Evolutionary conservation across 2,797 vertebrate species (phyloP).

Genomic region (Petrocephalus sullivani): DNA sequence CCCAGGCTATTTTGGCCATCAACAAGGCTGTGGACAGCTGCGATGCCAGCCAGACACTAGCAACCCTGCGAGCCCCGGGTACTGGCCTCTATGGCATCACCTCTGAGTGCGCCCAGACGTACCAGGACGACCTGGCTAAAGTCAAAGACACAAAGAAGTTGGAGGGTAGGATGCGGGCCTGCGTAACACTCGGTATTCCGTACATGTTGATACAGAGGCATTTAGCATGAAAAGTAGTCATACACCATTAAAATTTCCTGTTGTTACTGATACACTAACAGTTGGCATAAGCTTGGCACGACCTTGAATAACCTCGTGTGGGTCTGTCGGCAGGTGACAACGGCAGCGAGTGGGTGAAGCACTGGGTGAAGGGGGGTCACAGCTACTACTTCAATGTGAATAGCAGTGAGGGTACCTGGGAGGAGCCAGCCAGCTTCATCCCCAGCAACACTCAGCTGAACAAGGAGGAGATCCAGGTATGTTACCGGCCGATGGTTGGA

Average conservation of each 20-base stretch:
- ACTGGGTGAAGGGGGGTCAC: slow-evolving; percentile 97
- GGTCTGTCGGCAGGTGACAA: slow-evolving; percentile 66
- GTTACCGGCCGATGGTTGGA: neutral
- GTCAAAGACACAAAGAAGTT: slow-evolving; percentile 66
- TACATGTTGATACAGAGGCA: neutral
- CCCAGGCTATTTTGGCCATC: slow-evolving; percentile 79
- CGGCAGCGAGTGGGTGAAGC: slow-evolving; percentile 81
- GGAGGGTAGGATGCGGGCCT: slow-evolving; percentile 60
- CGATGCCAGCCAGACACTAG: slow-evolving; percentile 69
- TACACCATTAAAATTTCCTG: neutral
- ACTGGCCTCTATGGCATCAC: slow-evolving; percentile 89
- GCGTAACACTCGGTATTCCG: neutral
- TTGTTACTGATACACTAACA: neutral
- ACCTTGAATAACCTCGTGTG: neutral
- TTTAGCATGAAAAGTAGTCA: neutral
- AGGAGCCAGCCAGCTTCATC: slow-evolving; percentile 70
- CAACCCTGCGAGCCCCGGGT: slow-evolving; percentile 71
- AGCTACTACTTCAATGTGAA: slow-evolving; percentile 85
- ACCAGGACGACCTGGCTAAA: slow-evolving; percentile 76
- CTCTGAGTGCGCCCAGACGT: slow-evolving; percentile 78
- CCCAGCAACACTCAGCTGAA: slow-evolving; percentile 81
- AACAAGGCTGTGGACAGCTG: slow-evolving; percentile 80
- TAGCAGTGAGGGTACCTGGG: slow-evolving; percentile 79
- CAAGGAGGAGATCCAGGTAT: slow-evolving; percentile 93
- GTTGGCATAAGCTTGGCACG: neutral